These are phyloP conservation scores for Rhinoderma darwinii DNA, from an alignment of 2,113 vertebrate genomes.

Conservation along the genomic window DNA sequence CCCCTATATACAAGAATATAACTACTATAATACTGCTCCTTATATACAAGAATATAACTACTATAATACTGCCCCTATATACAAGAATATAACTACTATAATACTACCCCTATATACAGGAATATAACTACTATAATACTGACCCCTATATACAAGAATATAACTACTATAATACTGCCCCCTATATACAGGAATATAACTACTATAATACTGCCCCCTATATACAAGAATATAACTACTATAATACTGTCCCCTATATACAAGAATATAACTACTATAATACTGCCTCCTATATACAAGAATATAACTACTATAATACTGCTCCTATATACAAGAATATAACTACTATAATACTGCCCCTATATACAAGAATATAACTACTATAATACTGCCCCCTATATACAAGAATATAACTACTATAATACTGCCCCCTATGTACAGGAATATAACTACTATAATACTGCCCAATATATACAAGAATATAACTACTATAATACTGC, in stretches of 20 bases:
- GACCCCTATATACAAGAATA: constrained; percentile 8
- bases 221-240: constrained; percentile 9
- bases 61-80: neutral
- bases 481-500: too few species aligned
- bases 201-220: constrained; percentile 10
- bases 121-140: constrained; percentile 22
- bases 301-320: neutral
- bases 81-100: constrained; percentile 20
- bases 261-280: neutral
- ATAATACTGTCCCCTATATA: neutral
- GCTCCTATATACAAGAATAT: neutral
- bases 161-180: constrained; percentile 10
- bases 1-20: constrained; percentile 12
- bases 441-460: too few species aligned
- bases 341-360: neutral
- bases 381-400: neutral
- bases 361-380: neutral
- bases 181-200: constrained; percentile 8
- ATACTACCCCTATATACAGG: neutral
- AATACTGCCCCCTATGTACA: neutral
- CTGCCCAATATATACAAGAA: too few species aligned
- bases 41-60: constrained; percentile 5
- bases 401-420: neutral
- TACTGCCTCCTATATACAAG: neutral
- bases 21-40: constrained; percentile 8